Evolutionary conservation across 2,797 vertebrate genomes (phyloP).

Genomic region (Mormyrus hasselquistii): DNA sequence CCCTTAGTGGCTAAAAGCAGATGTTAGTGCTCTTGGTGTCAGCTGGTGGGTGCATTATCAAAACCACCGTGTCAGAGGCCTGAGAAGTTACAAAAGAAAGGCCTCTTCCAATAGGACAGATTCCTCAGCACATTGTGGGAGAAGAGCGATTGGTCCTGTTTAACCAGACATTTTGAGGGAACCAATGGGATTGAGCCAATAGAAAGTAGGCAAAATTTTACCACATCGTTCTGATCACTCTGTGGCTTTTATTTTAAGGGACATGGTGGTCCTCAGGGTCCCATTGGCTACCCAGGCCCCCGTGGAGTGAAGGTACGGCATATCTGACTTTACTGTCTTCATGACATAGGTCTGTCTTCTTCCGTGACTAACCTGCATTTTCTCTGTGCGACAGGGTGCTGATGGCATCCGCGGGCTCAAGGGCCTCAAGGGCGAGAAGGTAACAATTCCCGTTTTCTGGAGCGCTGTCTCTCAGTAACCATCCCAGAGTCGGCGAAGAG

Average conservation of each 20-base stretch:
- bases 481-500: neutral
- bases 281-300: conserved; percentile 92
- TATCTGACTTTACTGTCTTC: neutral
- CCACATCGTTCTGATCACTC: neutral
- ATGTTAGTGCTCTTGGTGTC: conserved; percentile 9
- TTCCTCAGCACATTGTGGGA: neutral
- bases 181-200: neutral
- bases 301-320: conserved; percentile 89
- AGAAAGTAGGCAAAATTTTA: neutral
- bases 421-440: conserved; percentile 96
- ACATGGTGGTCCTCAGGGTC: conserved; percentile 78
- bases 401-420: conserved; percentile 93
- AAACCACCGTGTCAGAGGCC: neutral
- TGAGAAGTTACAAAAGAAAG: neutral
- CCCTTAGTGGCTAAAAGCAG: conserved; percentile 22
- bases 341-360: conserved; percentile 7
- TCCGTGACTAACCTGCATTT: conserved; percentile 5
- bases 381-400: conserved; percentile 67
- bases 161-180: neutral
- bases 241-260: conserved; percentile 65
- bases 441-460: conserved; percentile 44
- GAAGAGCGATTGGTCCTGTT: neutral
- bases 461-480: neutral
- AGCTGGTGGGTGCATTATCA: conserved; percentile 2
- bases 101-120: neutral